These are phyloP conservation scores for Platerodrilus igneus DNA, from an alignment of 2,888 invertebrate species.

Conservation along the genomic window DNA sequence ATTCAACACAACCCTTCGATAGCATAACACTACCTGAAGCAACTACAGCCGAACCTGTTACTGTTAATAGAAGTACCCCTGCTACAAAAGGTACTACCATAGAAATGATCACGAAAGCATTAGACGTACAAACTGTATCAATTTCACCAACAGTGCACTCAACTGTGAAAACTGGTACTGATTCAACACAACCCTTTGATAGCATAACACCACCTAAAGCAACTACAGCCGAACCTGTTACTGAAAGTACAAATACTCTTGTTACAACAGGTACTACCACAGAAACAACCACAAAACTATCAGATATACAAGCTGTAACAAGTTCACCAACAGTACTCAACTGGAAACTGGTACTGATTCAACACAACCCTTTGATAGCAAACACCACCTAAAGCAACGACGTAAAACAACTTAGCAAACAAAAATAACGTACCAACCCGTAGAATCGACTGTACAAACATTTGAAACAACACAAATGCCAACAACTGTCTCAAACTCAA, in stretches of 20 bases:
- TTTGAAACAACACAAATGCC: too few relatives aligned
- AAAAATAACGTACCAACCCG: too few relatives aligned
- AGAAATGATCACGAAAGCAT: slow-evolving; percentile 7
- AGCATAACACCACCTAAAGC: slow-evolving; percentile 19
- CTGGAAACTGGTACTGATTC: slow-evolving; percentile 9
- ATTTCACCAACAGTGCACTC: too few relatives aligned
- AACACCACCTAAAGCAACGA: too few relatives aligned
- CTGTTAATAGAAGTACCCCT: slow-evolving; percentile 28
- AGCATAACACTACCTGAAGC: slow-evolving; percentile 7
- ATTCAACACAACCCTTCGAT: neutral
- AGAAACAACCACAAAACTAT: slow-evolving; percentile 8
- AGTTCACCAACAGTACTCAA: slow-evolving; percentile 17
- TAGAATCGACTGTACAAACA: too few relatives aligned
- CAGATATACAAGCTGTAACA: slow-evolving; percentile 14
- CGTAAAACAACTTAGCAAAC: neutral
- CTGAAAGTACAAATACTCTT: slow-evolving; percentile 33
- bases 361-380: too few relatives aligned
- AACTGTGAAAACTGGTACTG: slow-evolving; percentile 7
- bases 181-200: neutral
- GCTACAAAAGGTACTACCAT: slow-evolving; percentile 35
- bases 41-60: slow-evolving; percentile 12
- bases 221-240: slow-evolving; percentile 34
- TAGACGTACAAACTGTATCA: slow-evolving; percentile 3
- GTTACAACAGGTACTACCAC: slow-evolving; percentile 12
- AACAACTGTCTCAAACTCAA: neutral